Conservation (phyloP, 2,888 invertebrate species). For the Metacarcinus magister region DNA sequence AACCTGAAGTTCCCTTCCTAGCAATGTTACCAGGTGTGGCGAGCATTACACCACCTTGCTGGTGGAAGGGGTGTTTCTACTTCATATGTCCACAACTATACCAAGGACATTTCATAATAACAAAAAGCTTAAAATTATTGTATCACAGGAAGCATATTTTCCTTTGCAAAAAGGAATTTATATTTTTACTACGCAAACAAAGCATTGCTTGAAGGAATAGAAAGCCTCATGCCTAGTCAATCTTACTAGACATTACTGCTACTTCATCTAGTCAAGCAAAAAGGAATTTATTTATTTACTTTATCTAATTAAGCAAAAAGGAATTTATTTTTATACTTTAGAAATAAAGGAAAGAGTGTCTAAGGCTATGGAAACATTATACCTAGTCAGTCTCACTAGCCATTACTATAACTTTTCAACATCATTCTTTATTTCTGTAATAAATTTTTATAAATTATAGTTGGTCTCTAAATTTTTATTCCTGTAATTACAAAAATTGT, state of each 20-base stretch:
- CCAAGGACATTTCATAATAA: neutral
- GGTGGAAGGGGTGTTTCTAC: neutral
- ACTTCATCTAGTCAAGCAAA: neutral
- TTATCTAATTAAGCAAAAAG: neutral
- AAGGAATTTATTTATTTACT: neutral
- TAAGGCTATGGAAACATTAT: neutral
- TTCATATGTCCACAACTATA: neutral
- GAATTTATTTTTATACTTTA: neutral
- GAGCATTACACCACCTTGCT: conserved; percentile 2
- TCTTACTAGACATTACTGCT: neutral
- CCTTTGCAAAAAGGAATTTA: neutral
- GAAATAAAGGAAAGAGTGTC: neutral
- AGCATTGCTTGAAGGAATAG: conserved; percentile 26
- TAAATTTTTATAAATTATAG: neutral
- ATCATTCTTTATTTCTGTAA: neutral
- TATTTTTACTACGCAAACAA: neutral
- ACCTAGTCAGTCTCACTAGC: conserved; percentile 1
- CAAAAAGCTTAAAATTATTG: neutral
- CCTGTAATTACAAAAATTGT: neutral
- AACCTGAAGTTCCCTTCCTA: too few relatives aligned
- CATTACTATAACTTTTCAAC: neutral
- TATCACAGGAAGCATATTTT: neutral
- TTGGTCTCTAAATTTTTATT: neutral
- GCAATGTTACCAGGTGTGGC: neutral
- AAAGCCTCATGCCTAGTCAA: conserved; percentile 15